Conservation (phyloP, 2,888 invertebrate species). For the Nemoura dubitans region DNA sequence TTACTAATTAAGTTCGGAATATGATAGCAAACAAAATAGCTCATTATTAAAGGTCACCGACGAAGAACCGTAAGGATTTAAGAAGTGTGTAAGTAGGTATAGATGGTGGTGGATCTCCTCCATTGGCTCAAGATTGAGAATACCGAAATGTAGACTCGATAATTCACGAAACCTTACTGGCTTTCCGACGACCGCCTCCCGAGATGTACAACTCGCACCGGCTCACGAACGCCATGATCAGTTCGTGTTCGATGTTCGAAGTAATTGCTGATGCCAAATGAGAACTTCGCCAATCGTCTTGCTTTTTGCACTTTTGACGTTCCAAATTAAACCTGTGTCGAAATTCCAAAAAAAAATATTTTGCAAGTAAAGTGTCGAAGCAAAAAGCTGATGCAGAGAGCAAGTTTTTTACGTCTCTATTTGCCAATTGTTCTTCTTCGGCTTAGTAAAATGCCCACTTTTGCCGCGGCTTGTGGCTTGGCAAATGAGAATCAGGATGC, state of each 20-base stretch:
- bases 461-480: slow-evolving; percentile 1
- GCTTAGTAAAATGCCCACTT: slow-evolving; percentile 1
- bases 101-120: background rate
- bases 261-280: background rate
- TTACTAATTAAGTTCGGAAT: background rate
- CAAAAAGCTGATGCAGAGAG: background rate
- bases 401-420: slow-evolving; percentile 14
- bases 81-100: background rate
- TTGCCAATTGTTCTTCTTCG: background rate
- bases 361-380: background rate
- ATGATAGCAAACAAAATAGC: background rate
- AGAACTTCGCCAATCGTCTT: background rate
- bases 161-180: slow-evolving; percentile 35
- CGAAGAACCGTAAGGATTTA: background rate
- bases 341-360: background rate
- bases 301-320: background rate
- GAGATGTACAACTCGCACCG: slow-evolving; percentile 49
- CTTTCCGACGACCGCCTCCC: background rate
- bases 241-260: background rate
- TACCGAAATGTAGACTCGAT: background rate
- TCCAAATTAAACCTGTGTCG: background rate
- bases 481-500: background rate
- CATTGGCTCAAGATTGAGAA: background rate
- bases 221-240: slow-evolving; percentile 48
- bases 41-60: background rate